A percentile compares a stretch with the other conserved stretches of the same genome.
Evolutionary conservation across 2,797 vertebrate genomes (phyloP).

Genomic region (Bryconaethiops microstoma): DNA sequence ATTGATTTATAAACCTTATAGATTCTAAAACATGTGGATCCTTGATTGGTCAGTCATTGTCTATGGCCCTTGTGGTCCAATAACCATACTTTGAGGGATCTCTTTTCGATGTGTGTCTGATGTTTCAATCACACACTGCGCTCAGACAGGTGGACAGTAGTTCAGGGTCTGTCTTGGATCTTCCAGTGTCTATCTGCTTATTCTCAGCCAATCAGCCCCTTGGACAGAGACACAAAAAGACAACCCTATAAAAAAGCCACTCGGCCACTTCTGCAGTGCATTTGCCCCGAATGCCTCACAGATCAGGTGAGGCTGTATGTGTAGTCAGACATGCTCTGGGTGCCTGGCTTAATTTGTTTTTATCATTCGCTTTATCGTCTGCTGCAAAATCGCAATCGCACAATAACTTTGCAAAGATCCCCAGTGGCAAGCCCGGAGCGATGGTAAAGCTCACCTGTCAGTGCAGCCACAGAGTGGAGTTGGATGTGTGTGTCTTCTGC

Average conservation of each 20-base stretch:
- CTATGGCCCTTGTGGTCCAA: neutral
- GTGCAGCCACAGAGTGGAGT: slow-evolving; percentile 11
- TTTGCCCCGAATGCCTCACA: neutral
- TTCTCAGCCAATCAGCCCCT: neutral
- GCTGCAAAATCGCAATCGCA: slow-evolving; percentile 15
- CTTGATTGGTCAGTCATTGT: slow-evolving; percentile 3
- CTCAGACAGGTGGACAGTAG: slow-evolving; percentile 5
- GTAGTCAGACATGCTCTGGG: neutral
- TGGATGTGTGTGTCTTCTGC: slow-evolving; percentile 1
- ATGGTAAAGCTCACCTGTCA: slow-evolving; percentile 42
- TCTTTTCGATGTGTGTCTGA: neutral
- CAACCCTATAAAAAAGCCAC: neutral
- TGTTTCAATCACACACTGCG: slow-evolving; percentile 16
- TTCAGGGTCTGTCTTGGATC: neutral
- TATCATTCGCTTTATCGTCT: slow-evolving; percentile 1
- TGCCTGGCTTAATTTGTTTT: neutral
- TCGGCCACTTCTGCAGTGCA: neutral
- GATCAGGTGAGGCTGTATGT: neutral
- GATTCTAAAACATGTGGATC: slow-evolving; percentile 8
- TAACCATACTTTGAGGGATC: slow-evolving; percentile 4
- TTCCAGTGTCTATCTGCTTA: neutral
- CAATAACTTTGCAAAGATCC: slow-evolving; percentile 25
- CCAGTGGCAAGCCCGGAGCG: slow-evolving; percentile 35
- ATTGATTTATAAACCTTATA: no score
- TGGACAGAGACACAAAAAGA: slow-evolving; percentile 2